Evolutionary conservation across 2,113 vertebrate species (phyloP).

Genomic region (Protobothrops mucrosquamatus): DNA sequence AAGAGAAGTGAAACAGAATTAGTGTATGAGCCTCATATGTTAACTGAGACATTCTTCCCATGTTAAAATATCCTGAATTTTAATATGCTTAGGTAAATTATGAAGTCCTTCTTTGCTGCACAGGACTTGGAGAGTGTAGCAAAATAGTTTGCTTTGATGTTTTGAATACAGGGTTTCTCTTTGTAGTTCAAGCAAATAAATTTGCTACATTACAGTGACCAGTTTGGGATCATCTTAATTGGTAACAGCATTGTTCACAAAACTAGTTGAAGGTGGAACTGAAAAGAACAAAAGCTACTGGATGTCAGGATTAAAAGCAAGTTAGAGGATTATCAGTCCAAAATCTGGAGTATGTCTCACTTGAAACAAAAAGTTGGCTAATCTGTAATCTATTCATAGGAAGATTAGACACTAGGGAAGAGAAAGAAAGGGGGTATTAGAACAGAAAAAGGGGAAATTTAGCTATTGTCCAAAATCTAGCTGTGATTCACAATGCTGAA

Average conservation of each 20-base stretch:
- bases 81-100: background rate
- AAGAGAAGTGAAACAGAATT: background rate
- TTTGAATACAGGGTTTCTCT: background rate
- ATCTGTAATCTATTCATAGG: background rate
- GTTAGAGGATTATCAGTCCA: background rate
- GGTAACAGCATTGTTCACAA: constrained; percentile 5
- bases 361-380: background rate
- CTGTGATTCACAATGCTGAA: background rate
- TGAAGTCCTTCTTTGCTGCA: background rate
- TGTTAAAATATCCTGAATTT: background rate
- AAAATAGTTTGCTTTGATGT: constrained; percentile 16
- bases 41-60: background rate
- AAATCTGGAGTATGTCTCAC: background rate
- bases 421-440: background rate
- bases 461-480: background rate
- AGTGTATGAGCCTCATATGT: background rate
- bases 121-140: background rate
- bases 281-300: background rate
- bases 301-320: background rate
- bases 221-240: background rate
- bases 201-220: background rate
- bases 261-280: background rate
- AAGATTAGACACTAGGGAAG: background rate
- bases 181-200: constrained; percentile 7
- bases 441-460: background rate